Evolutionary conservation across 2,888 invertebrate genomes (phyloP).

Genomic region (Tortricodes alternella): DNA sequence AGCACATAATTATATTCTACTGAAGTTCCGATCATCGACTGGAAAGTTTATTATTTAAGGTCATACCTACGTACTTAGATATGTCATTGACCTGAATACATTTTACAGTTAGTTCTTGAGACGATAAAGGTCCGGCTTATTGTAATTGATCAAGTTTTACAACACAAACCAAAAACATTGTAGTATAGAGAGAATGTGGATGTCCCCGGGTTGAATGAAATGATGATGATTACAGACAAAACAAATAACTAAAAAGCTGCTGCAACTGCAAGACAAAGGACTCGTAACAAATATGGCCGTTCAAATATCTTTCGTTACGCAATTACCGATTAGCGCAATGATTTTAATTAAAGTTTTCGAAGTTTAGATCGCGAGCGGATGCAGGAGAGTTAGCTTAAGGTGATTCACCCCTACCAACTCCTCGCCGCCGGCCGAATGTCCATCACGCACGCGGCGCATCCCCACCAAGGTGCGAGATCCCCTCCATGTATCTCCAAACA

Average conservation of each 20-base stretch:
- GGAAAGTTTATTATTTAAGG: constrained; percentile 25
- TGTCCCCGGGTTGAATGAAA: too few relatives aligned
- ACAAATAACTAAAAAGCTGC: background rate
- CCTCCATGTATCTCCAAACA: constrained; percentile 75
- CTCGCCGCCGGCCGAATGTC: constrained; percentile 63
- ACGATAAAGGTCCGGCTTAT: background rate
- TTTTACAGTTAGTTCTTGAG: constrained; percentile 10
- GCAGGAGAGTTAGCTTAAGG: constrained; percentile 62
- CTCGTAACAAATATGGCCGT: constrained; percentile 57
- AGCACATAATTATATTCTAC: too few relatives aligned
- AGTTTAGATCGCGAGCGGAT: constrained; percentile 59
- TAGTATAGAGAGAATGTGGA: too few relatives aligned
- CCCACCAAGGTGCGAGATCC: constrained; percentile 81
- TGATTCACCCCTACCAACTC: constrained; percentile 81
- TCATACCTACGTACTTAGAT: constrained; percentile 24
- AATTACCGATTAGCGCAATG: constrained; percentile 53
- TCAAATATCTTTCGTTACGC: constrained; percentile 57
- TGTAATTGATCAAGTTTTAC: background rate
- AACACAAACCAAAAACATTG: too few relatives aligned
- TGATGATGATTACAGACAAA: too few relatives aligned
- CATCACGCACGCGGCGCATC: constrained; percentile 73
- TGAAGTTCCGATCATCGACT: too few relatives aligned
- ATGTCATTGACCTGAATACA: constrained; percentile 48
- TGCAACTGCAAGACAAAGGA: constrained; percentile 56
- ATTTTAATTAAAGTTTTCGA: constrained; percentile 46